Evolutionary conservation across 2,113 vertebrate genomes (phyloP), one percentile per base, ranked within the genome.

Genomic region (Fregetta grallaria): DNA sequence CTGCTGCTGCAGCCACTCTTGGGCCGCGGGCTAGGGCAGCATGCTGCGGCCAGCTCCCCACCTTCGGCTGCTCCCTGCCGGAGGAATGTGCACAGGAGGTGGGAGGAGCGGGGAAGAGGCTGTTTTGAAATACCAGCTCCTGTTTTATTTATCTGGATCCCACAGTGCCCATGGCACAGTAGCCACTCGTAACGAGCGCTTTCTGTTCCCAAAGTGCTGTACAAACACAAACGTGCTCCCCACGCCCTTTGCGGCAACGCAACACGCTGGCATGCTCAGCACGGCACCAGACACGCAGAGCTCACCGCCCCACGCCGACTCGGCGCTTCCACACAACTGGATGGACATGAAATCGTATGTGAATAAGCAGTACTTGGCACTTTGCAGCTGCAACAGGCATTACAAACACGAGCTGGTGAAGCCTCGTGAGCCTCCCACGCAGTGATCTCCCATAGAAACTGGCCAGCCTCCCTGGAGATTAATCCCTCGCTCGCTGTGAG

Each of bases 101-200:
- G 73, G 94, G 88, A 96, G 96, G 92, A 94, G 65, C 8, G 9
- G 80, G 45, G 70, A 95, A 94, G 80, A 87, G 45, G 74, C 15
- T 94, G 93, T 94, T 96, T 94, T 84, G 76, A 95, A 97, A 96
- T 59, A 87, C 40, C 70, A 88, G 89, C 83, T 94, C 92, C 83
- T 4, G 9, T 65, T 94, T 82, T 47, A 78, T 85, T 95, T 96
- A 72, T 92, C 94, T 79, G 88, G 80, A 87, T 94, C 83, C 72
- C 90, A 80, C 49, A 29, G 90, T 4, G 65, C 65, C 92, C 72
- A 45, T 36, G 82, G 88, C 88, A 86, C 4, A 1, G 92, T 8
- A 86, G 86, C 79, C 47, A 29, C 88, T 81, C 2, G 6, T 59
- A 92, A 72, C 4, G 42, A 94, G 88, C 4, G 11, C 84, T 8